Evolutionary conservation across 2,113 vertebrate species (phyloP).

Genomic region (Boleophthalmus pectinirostris): DNA sequence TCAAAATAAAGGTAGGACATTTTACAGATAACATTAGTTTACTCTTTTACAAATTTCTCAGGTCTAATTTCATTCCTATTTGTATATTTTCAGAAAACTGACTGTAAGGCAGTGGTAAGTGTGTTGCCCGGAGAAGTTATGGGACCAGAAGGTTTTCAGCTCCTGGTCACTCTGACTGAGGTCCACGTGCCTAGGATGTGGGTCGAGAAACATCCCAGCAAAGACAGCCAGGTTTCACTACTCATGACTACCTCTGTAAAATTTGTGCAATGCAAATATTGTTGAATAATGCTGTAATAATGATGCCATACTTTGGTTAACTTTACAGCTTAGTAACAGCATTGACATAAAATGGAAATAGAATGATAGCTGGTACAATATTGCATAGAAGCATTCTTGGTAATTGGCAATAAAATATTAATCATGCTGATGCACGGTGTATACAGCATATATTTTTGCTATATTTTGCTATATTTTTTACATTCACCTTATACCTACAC

Average conservation of each 20-base stretch:
- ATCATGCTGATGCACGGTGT: too few relatives aligned
- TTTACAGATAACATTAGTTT: not conserved
- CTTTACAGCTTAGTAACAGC: too few relatives aligned
- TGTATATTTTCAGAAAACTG: conserved; percentile 73
- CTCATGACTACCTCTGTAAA: not conserved
- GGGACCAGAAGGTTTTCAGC: conserved; percentile 76
- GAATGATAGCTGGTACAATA: too few relatives aligned
- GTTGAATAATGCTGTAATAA: not conserved
- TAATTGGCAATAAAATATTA: not conserved
- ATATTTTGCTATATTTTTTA: not conserved
- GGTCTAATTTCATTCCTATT: not conserved
- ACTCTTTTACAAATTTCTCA: too few relatives aligned
- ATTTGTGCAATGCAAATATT: not conserved
- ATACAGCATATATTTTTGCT: not conserved
- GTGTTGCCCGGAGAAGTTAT: conserved; percentile 76
- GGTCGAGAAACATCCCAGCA: conserved; percentile 86
- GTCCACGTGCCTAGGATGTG: conserved; percentile 85
- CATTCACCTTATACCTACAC: not conserved
- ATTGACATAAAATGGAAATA: too few relatives aligned
- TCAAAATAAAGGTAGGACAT: conserved; percentile 80
- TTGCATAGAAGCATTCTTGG: too few relatives aligned
- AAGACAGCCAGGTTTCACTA: conserved; percentile 80
- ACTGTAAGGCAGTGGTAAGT: conserved; percentile 82
- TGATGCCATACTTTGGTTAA: too few relatives aligned
- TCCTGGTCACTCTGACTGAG: conserved; percentile 76